A percentile compares a stretch with the other conserved stretches of the same genome.
Evolutionary conservation across 2,888 invertebrate genomes (phyloP).

Genomic region (Spisula solida): DNA sequence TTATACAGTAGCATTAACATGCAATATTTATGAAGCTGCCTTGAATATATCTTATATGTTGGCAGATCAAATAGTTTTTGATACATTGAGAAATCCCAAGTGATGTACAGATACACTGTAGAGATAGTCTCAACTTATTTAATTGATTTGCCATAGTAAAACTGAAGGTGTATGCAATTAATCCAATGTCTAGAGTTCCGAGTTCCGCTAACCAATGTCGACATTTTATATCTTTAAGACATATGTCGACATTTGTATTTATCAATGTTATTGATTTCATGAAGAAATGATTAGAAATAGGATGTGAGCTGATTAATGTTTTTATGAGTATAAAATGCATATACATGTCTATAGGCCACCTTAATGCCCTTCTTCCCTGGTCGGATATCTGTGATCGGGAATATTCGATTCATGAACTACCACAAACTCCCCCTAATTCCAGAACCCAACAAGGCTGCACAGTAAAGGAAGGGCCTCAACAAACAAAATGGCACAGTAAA

Average conservation of each 20-base stretch:
- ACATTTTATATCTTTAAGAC: constrained; percentile 58
- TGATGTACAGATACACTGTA: constrained; percentile 44
- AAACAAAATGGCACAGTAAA: too few species aligned
- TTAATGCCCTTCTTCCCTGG: too few species aligned
- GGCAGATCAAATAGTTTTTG: constrained; percentile 71
- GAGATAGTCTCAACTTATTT: constrained; percentile 24
- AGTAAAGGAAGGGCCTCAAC: too few species aligned
- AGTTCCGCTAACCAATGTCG: constrained; percentile 53
- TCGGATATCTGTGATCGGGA: too few species aligned
- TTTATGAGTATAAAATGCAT: neutral
- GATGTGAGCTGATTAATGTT: constrained; percentile 26
- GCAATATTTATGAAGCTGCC: constrained; percentile 73
- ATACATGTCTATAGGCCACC: too few species aligned
- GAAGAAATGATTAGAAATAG: constrained; percentile 36
- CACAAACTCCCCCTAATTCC: too few species aligned
- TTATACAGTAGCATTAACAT: constrained; percentile 41
- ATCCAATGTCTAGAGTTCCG: constrained; percentile 41
- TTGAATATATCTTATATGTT: constrained; percentile 69
- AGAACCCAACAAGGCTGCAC: too few species aligned
- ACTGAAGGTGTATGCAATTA: constrained; percentile 60
- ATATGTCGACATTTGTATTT: neutral
- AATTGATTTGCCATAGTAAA: constrained; percentile 52
- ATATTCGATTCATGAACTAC: too few species aligned
- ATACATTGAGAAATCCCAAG: constrained; percentile 53
- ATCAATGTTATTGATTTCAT: constrained; percentile 10